phyloP scores from a whole-genome alignment of 2,113 vertebrate species.

The Ivindomyrus marchei region DNA sequence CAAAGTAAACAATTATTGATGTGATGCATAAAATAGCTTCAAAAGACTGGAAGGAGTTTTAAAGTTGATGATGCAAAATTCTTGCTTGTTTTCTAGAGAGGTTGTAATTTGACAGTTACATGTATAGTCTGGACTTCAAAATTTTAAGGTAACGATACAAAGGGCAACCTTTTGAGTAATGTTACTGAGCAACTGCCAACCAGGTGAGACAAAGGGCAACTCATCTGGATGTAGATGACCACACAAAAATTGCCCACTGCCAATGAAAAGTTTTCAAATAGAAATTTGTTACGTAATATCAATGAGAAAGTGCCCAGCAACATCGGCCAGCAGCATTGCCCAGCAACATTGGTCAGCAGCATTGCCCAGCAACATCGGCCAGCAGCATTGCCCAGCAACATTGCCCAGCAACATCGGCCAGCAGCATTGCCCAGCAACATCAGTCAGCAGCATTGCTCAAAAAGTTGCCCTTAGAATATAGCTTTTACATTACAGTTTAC shows the following conservation, averaged over 20 bases:
- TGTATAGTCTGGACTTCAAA: background rate
- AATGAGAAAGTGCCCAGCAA: too few relatives aligned
- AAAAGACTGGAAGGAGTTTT: background rate
- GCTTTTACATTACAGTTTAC: background rate
- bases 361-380: too few relatives aligned
- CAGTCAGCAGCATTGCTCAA: too few relatives aligned
- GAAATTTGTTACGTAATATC: too few relatives aligned
- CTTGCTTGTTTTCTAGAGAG: background rate
- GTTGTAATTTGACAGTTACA: background rate
- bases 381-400: too few relatives aligned
- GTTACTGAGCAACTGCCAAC: background rate
- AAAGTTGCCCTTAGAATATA: background rate
- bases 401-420: too few relatives aligned
- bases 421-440: too few relatives aligned
- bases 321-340: too few relatives aligned
- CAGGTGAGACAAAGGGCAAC: too few relatives aligned
- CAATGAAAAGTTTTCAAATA: background rate
- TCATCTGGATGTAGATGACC: too few relatives aligned
- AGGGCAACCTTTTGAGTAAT: background rate
- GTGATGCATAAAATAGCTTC: background rate
- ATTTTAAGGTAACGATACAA: background rate
- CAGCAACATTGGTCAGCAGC: too few relatives aligned
- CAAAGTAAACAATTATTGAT: background rate
- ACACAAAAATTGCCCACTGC: background rate
- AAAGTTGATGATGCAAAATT: background rate